Base-by-base conservation (phyloP, 2,888 invertebrate genomes). In the Agrochola litura region DNA sequence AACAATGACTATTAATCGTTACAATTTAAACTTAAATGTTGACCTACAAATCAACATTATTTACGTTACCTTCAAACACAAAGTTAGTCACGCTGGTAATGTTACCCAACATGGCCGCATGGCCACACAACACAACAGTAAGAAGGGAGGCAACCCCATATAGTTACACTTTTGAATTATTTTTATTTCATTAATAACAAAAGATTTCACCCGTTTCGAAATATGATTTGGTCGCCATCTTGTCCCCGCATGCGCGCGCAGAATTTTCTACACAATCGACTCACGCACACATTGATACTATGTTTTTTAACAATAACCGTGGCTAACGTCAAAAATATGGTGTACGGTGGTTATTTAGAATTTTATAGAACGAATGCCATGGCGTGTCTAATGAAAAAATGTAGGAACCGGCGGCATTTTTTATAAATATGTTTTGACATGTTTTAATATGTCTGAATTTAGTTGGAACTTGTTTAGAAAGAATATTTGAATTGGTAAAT, bases 151-250 rank as follows among this genome's bases (percentile, higher is more conserved):
- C 91, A 89, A 89, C 91, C 90, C 87, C 86, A 81, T 88, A 87
- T 89, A 91, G 92, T 94, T 94, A 95, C 90, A 91, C 86, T 92
- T 91, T 82, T 94, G 93, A 95, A 95, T 94, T 95, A 95, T 94
- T 95, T 95, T 95, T 92, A 95, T 95, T 95, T 93, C 94, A 95
- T 96, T 95, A 95, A 92, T 95, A 95, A 96, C 96, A 96, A 96
- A 94, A 95, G 94, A 95, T 95, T 96, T 95, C 95, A 95, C 95
- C 95, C 96, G 94, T 95, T 96, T 95, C 95, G 94, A 94, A 96
- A 95, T 95, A 95, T 96, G 96, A 96, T 96, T 96, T 96, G 92
- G 94, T 93, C 91, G 96, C 96, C 97, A 96, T 96, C 91, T 95
- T 96, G 88, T 83, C 86, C 91, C 91, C 90, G 83, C 90, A 89